Evolutionary conservation across 2,888 invertebrate species (phyloP).

Genomic region (Stramonita haemastoma): DNA sequence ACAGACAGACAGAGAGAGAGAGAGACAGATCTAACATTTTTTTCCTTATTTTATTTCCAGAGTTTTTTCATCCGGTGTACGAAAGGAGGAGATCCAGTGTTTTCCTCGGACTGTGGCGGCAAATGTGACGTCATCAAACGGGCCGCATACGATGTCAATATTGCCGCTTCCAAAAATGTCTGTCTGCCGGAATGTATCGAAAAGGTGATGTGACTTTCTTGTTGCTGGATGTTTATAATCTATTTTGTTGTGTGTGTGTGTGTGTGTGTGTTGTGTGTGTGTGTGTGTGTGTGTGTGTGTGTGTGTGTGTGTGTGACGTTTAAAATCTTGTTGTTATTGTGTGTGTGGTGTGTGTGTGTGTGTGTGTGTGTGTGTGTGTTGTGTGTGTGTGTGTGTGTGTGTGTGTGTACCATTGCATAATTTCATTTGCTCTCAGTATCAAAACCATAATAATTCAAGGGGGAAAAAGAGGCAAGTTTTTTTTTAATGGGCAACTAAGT

Average conservation of each 20-base stretch:
- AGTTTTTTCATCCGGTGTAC: slow-evolving; percentile 71
- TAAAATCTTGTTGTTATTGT: no score
- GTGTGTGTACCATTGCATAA: not conserved
- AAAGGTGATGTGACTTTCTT: slow-evolving; percentile 61
- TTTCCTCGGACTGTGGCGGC: slow-evolving; percentile 66
- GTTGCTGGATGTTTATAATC: slow-evolving; percentile 25
- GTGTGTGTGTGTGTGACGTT: no score
- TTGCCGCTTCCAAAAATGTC: slow-evolving; percentile 73
- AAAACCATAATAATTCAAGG: no score
- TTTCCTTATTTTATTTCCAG: slow-evolving; percentile 47
- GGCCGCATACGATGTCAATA: slow-evolving; percentile 72
- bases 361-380: not conserved
- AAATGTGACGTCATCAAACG: slow-evolving; percentile 66
- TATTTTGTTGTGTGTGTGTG: not conserved
- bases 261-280: not conserved
- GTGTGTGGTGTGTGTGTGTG: not conserved
- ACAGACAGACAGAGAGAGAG: not conserved
- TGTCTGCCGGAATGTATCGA: slow-evolving; percentile 72
- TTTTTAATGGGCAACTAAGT: no score
- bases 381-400: not conserved
- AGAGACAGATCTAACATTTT: not conserved
- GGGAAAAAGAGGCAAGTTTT: no score
- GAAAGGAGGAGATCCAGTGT: slow-evolving; percentile 65
- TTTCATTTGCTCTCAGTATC: no score
- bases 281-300: not conserved